These are phyloP conservation scores for Romanogobio albipinnatus DNA, from an alignment of 2,113 vertebrate species.

Conservation along the genomic window DNA sequence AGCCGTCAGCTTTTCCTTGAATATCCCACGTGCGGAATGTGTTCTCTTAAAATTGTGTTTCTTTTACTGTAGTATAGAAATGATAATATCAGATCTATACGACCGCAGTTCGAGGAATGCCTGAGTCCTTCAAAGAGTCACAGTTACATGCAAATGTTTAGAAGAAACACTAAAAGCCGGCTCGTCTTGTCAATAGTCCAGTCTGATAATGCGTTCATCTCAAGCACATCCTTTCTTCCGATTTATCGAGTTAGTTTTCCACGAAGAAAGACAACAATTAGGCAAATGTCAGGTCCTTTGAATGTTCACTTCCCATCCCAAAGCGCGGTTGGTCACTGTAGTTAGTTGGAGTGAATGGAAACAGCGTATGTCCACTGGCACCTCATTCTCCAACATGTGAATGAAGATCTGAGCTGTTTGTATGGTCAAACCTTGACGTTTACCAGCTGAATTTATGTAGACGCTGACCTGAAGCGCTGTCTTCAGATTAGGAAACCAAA, in stretches of 20 bases:
- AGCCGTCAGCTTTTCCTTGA: slow-evolving; percentile 21
- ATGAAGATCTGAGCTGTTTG: neutral
- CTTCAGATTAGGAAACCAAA: neutral
- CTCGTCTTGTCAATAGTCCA: slow-evolving; percentile 45
- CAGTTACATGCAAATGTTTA: neutral
- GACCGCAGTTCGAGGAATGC: neutral
- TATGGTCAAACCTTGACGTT: neutral
- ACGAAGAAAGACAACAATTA: neutral
- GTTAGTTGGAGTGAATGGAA: slow-evolving; percentile 15
- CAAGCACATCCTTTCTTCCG: slow-evolving; percentile 48
- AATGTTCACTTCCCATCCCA: slow-evolving; percentile 16
- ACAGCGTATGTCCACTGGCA: neutral
- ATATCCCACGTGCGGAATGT: slow-evolving; percentile 24
- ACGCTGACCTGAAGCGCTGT: slow-evolving; percentile 12
- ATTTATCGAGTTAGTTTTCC: neutral
- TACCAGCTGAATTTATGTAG: neutral
- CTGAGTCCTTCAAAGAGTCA: neutral
- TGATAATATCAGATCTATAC: neutral
- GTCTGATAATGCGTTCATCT: slow-evolving; percentile 14
- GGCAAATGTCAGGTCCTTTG: slow-evolving; percentile 6
- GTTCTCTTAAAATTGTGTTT: neutral
- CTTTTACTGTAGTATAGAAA: neutral
- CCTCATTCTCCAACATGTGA: slow-evolving; percentile 32
- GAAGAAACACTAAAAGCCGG: neutral
- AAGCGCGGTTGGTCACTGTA: neutral